A percentile compares a stretch with the other conserved stretches of the same genome.
phyloP scores from a whole-genome alignment of 1,140 invertebrate species.

The Eueides isabella region DNA sequence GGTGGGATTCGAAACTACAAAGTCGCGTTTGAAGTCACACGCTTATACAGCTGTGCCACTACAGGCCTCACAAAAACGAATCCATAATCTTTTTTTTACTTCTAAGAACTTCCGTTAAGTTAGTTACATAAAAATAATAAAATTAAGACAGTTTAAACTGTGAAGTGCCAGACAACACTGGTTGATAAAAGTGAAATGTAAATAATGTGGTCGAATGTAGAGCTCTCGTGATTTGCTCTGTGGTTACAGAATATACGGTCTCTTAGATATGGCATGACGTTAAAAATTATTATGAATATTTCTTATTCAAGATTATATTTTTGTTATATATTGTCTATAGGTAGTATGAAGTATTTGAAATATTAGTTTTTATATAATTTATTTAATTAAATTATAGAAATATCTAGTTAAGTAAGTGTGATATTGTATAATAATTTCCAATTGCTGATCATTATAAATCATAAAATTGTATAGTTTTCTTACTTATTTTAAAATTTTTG shows the following conservation, averaged over 20 bases:
- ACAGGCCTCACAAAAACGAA: not conserved
- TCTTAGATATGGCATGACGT: not conserved
- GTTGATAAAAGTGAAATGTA: conserved; percentile 52
- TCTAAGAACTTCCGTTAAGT: not conserved
- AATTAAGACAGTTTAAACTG: not conserved
- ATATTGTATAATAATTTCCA: no score
- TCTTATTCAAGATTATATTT: not conserved
- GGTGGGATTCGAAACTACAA: no score
- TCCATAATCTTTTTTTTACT: not conserved
- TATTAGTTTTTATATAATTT: no score
- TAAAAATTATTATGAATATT: not conserved
- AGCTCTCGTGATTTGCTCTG: conserved; percentile 41
- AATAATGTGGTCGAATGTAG: conserved; percentile 49
- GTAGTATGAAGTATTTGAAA: not conserved
- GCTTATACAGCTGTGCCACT: no score
- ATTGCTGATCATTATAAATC: no score
- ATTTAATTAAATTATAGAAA: no score
- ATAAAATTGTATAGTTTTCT: no score
- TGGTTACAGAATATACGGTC: not conserved
- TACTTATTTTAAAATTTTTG: no score
- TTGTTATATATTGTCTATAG: no score
- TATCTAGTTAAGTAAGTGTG: no score
- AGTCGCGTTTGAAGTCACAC: no score
- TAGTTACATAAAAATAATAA: conserved; percentile 9
- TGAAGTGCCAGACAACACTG: conserved; percentile 37